Evolutionary conservation across 92 coral and sea anemone genomes (phyloP), one percentile per base, ranked within the genome.

Genomic region (Porites evermanni): DNA sequence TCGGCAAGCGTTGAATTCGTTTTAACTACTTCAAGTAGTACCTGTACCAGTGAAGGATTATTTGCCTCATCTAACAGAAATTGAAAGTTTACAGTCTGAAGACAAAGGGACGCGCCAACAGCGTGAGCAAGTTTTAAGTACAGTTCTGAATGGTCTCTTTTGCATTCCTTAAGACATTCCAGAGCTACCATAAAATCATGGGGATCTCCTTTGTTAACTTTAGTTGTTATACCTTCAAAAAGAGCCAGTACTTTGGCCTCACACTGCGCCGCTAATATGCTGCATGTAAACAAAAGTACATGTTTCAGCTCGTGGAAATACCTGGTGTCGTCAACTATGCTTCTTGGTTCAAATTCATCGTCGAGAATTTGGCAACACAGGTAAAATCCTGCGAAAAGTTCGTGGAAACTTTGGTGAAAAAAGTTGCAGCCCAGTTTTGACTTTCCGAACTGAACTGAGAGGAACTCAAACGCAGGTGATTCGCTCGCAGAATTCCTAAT

Each of bases 331-430:
- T 26, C 50, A 8, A 53, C 47, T 53, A 54, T 1, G 53, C 38
- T 74, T 12, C 20, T 44, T 2, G 64, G 44, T 2, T 26, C 13
- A 0, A 23, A 9, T 74, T 74, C 78, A 24, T 24, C 51, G 21
- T 24, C 60, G 50, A 74, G 44, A 74, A 74, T 44, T 7, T 74
- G 64, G 8, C 63, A 54, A 38, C 64, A 52, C 8, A 74, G 78
- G 53, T 74, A 74, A 21, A 65, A 87, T 6, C 75, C 91, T 18
- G 91, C 87, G 14, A 87, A 74, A 50, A 79, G 74, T 60, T 87
- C 91, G 60, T 87, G 91, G 12, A 87, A 81, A 10, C 86, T 64
- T 26, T 73, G 73, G 87, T 87, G 91, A 60, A 74, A 69, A 64
- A 87, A 87, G 5, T 56, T 67, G 64, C 66, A 81, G 11, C 52